Conservation (phyloP, 1,140 invertebrate genomes). For the Dendrolimus punctatus region DNA sequence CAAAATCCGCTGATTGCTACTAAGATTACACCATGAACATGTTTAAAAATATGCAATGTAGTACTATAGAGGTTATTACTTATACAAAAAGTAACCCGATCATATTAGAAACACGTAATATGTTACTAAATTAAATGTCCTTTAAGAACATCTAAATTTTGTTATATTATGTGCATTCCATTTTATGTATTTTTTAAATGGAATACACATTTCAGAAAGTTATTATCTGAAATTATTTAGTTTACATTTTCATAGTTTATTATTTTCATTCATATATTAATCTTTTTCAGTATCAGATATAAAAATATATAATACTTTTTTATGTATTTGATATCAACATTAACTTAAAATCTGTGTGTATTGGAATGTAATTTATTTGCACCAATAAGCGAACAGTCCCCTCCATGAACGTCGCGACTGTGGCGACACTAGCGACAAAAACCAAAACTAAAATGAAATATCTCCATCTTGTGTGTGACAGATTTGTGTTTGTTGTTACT, state of each 20-base stretch:
- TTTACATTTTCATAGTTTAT: too few species aligned
- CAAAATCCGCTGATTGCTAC: slow-evolving; percentile 26
- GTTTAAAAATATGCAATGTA: slow-evolving; percentile 1
- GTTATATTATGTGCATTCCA: slow-evolving; percentile 23
- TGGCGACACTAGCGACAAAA: slow-evolving; percentile 53
- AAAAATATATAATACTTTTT: slow-evolving; percentile 2
- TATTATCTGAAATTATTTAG: slow-evolving; percentile 2
- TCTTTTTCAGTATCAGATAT: background rate
- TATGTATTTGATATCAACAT: background rate
- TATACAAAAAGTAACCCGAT: slow-evolving; percentile 17
- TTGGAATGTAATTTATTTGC: slow-evolving; percentile 36
- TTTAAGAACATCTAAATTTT: slow-evolving; percentile 22
- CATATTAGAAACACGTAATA: too few species aligned
- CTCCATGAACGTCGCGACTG: slow-evolving; percentile 28
- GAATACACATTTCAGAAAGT: background rate
- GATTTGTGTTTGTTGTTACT: slow-evolving; percentile 72
- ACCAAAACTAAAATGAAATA: slow-evolving; percentile 59
- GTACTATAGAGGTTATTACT: slow-evolving; percentile 24
- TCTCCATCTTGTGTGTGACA: slow-evolving; percentile 71
- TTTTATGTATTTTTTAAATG: background rate
- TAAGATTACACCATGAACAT: slow-evolving; percentile 8
- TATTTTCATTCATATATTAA: background rate
- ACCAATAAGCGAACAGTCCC: slow-evolving; percentile 41
- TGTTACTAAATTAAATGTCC: too few species aligned
- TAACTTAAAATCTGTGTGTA: slow-evolving; percentile 9